A percentile compares a stretch with the other conserved stretches of the same genome.
These are phyloP conservation scores for Rafetus swinhoei DNA, from an alignment of 2,113 vertebrate genomes.

Conservation along the genomic window DNA sequence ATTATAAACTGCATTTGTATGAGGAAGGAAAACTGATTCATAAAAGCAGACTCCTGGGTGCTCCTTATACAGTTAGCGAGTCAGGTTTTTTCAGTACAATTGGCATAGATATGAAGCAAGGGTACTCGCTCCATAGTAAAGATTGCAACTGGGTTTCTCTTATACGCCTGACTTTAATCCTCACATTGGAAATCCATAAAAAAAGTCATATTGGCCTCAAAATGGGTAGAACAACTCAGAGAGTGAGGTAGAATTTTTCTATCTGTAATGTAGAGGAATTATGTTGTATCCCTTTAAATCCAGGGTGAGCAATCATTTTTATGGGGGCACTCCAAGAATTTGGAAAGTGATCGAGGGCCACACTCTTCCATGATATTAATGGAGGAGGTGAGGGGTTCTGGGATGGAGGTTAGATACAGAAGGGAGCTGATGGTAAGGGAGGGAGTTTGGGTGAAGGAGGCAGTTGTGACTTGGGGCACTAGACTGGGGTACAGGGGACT, in stretches of 20 bases:
- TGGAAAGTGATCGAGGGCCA: too few species aligned
- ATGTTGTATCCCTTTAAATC: not conserved
- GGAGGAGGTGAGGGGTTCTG: too few species aligned
- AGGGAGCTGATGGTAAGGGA: too few species aligned
- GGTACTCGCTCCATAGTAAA: not conserved
- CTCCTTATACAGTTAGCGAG: not conserved
- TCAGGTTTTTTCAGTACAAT: not conserved
- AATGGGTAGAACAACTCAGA: not conserved
- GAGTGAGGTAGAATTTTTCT: not conserved
- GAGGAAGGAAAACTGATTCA: slow-evolving; percentile 48
- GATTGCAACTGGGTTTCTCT: not conserved
- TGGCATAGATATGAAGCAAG: not conserved
- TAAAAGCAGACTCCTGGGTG: not conserved
- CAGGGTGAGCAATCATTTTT: too few species aligned
- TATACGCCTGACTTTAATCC: not conserved
- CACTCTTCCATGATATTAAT: too few species aligned
- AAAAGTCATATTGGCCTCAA: not conserved
- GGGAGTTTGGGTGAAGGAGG: too few species aligned
- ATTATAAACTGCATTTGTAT: slow-evolving; percentile 38
- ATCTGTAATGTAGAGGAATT: not conserved
- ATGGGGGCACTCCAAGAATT: too few species aligned
- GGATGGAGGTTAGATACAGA: too few species aligned
- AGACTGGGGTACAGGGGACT: too few species aligned
- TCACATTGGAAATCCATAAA: not conserved
- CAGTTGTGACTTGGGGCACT: too few species aligned